Evolutionary conservation across 1,140 invertebrate species (phyloP).

Genomic region (Bombus balteatus): DNA sequence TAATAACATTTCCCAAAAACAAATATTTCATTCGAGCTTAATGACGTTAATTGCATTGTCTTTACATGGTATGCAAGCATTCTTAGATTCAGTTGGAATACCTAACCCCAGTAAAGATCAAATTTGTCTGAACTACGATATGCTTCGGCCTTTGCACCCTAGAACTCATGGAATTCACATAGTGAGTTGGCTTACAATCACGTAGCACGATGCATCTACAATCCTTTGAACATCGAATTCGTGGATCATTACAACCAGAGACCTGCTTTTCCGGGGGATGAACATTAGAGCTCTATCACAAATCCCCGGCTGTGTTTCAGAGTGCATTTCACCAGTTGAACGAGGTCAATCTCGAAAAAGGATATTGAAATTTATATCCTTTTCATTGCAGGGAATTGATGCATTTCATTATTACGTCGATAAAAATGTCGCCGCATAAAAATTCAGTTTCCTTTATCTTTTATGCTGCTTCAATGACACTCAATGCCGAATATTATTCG

Average conservation of each 20-base stretch:
- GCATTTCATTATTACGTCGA: slow-evolving; percentile 6
- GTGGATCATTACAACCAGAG: slow-evolving; percentile 46
- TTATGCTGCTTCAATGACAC: neutral
- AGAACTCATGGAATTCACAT: slow-evolving; percentile 18
- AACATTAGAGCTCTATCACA: slow-evolving; percentile 38
- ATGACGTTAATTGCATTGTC: no score
- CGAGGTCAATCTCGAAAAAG: neutral
- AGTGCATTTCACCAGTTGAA: neutral
- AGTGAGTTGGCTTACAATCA: slow-evolving; percentile 37
- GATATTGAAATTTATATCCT: slow-evolving; percentile 21
- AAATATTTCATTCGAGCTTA: neutral
- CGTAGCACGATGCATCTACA: neutral
- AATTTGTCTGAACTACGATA: neutral
- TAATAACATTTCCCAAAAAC: neutral
- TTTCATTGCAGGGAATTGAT: neutral
- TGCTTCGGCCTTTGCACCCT: neutral
- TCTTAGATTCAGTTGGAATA: neutral
- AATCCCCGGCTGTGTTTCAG: neutral
- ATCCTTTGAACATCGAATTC: slow-evolving; percentile 41
- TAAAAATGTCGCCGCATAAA: neutral
- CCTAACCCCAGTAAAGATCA: neutral
- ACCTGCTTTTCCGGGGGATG: slow-evolving; percentile 35
- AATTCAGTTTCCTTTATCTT: slow-evolving; percentile 12
- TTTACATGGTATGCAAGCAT: neutral
- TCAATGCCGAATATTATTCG: slow-evolving; percentile 15